Conservation (phyloP, 2,797 vertebrate species). For the Limnodromus scolopaceus region DNA sequence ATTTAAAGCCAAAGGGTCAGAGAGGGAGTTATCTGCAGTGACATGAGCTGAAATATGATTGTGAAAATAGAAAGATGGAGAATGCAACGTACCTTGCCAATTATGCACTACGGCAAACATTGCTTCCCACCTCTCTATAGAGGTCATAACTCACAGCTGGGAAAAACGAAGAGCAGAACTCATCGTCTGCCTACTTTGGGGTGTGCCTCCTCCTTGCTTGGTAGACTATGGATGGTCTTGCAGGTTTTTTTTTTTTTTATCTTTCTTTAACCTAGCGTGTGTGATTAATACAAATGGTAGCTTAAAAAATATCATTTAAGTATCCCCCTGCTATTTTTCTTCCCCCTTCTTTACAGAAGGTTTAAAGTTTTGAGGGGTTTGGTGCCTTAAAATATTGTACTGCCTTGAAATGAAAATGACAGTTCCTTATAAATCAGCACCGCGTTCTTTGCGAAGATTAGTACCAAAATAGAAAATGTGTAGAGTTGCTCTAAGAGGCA, state of each 20-base stretch:
- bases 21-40: slow-evolving; percentile 73
- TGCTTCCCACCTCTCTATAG: slow-evolving; percentile 37
- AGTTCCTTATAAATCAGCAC: neutral
- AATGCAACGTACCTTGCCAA: slow-evolving; percentile 67
- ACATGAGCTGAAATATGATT: slow-evolving; percentile 76
- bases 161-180: slow-evolving; percentile 29
- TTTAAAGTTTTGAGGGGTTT: neutral
- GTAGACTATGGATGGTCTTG: neutral
- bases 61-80: slow-evolving; percentile 78
- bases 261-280: neutral
- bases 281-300: neutral
- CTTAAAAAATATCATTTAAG: neutral
- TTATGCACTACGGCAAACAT: slow-evolving; percentile 51
- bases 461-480: neutral
- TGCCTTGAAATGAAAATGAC: neutral
- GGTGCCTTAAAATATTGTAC: neutral
- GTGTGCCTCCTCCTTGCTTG: slow-evolving; percentile 2
- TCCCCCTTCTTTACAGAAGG: neutral
- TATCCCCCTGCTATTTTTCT: neutral
- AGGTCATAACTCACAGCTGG: slow-evolving; percentile 45
- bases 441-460: neutral
- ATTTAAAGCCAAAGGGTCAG: slow-evolving; percentile 79
- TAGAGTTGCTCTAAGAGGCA: neutral
- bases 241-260: neutral
- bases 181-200: slow-evolving; percentile 18